Evolutionary conservation across 2,113 vertebrate species (phyloP).

Genomic region (Sitta europaea): DNA sequence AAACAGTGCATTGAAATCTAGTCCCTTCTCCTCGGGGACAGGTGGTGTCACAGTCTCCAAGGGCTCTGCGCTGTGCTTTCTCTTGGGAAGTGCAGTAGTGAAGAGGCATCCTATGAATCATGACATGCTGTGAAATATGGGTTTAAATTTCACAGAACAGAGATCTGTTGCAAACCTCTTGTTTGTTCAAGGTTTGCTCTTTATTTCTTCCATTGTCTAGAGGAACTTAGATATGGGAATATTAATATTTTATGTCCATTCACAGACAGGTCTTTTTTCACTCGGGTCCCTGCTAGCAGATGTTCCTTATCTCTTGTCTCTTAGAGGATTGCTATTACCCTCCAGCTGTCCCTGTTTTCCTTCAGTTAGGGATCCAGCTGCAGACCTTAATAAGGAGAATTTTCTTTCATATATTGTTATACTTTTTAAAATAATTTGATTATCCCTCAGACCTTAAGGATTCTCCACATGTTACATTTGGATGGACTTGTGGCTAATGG

Average conservation of each 20-base stretch:
- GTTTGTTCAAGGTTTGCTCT: not conserved
- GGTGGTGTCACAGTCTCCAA: not conserved
- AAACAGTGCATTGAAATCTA: not conserved
- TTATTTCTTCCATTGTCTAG: constrained; percentile 8
- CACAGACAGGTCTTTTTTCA: constrained; percentile 47
- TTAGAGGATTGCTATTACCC: not conserved
- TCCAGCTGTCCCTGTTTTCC: not conserved
- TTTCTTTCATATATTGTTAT: not conserved
- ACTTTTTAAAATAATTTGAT: not conserved
- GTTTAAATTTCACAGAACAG: not conserved
- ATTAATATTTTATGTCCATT: constrained; percentile 52
- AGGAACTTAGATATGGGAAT: not conserved
- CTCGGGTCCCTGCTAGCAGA: constrained; percentile 6
- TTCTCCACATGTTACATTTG: not conserved
- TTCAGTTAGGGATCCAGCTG: not conserved
- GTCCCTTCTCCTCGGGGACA: not conserved
- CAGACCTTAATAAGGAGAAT: not conserved
- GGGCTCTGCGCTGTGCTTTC: not conserved
- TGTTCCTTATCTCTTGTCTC: constrained; percentile 43
- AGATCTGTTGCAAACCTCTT: not conserved
- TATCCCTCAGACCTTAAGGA: not conserved
- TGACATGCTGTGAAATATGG: not conserved
- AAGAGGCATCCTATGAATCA: not conserved
- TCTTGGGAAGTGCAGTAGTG: not conserved
- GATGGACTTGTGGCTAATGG: not conserved